Conservation (phyloP, 2,113 vertebrate genomes). For the Thalassarche chlororhynchos region DNA sequence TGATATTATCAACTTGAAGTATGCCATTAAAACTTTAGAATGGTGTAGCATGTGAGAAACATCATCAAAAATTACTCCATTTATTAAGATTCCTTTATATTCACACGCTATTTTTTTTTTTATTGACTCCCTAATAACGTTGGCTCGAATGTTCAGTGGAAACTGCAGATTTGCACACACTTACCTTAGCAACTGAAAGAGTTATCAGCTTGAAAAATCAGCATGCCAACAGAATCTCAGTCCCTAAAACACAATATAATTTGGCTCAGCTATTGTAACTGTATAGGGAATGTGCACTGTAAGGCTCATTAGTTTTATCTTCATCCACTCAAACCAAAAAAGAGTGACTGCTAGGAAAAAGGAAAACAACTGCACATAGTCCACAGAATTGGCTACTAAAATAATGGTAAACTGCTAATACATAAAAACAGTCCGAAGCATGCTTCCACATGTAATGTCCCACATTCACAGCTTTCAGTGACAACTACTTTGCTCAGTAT, state of each 20-base stretch:
- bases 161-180: background rate
- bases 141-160: background rate
- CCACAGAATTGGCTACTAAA: background rate
- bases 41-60: background rate
- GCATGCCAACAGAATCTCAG: conserved; percentile 1
- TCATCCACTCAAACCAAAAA: background rate
- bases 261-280: background rate
- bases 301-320: background rate
- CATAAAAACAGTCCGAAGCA: background rate
- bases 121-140: background rate
- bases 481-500: background rate
- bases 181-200: background rate
- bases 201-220: conserved; percentile 7
- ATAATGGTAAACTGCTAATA: background rate
- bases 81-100: background rate
- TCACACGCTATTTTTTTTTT: background rate
- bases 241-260: conserved; percentile 4
- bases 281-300: background rate
- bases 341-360: background rate
- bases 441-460: background rate
- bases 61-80: background rate
- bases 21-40: background rate
- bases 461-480: background rate
- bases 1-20: background rate
- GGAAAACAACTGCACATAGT: background rate